Evolutionary conservation across 2,888 invertebrate species (phyloP), one percentile per base, ranked within the genome.

Genomic region (Bombylius discolor): DNA sequence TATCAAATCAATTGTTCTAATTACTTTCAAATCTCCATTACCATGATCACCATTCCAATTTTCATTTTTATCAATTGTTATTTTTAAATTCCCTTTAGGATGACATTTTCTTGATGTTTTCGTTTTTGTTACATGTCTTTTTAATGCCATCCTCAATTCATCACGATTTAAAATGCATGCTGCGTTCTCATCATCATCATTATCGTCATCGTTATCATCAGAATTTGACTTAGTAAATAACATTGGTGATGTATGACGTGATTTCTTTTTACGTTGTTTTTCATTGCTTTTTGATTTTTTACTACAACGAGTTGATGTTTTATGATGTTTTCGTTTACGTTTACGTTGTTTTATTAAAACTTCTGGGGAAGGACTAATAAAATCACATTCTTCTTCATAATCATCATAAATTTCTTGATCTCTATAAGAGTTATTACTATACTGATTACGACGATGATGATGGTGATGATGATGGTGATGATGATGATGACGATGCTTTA

Each of bases 61-160:
- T 42, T 42, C 9, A 11, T 11, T 11, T 42, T 42, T 8, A 8
- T 42, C 8, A 5, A 11, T 11, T 11, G 39, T 11, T 42, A 11
- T 11, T 42, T 42, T 42, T 42, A 11, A 42, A 47, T 23, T 49
- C 48, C 46, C 5, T n/a, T 49, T 34, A 47, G 33, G 47, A 8
- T 3, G 36, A 6, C 36, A 9, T 49, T 52, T n/a, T 55, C 58
- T 47, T 56, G 48, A n/a, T 56, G 54, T 8, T 54, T 48, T 36
- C 9, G 36, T 36, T 36, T 1, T 34, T 31, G 44, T 47, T 4
- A 55, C 46, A 32, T 57, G 57, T 13, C 57, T 47, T 5, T 57
- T 57, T 50, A 72, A 56, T 1, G 71, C 71, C 23, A 67, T 60
- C 3, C 68, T 65, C 46, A 71, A 58, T 50, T 70, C 66, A 46